Percentiles rank a stretch among this genome's conserved stretches.
These are phyloP conservation scores for Phrynocephalus guinanensis DNA, from an alignment of 2,797 vertebrate genomes.

Conservation along the genomic window DNA sequence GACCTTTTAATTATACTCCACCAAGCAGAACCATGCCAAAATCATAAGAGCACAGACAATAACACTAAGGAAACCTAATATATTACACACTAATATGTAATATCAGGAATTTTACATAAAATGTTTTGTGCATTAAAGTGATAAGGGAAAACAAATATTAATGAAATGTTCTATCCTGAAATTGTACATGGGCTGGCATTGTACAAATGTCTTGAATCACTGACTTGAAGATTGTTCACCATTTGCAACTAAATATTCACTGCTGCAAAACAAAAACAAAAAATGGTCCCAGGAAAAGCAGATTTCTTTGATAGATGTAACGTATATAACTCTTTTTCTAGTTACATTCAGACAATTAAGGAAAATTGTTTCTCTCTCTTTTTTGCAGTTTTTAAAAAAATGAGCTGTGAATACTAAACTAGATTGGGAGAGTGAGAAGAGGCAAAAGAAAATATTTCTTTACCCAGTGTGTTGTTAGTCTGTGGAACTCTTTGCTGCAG, in stretches of 20 bases:
- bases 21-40: not conserved
- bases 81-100: not conserved
- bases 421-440: no score
- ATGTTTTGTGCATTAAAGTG: not conserved
- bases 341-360: not conserved
- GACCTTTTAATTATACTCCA: not conserved
- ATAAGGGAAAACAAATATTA: no score
- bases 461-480: no score
- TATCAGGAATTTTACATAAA: not conserved
- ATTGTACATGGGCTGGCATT: not conserved
- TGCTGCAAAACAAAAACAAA: not conserved
- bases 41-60: not conserved
- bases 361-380: constrained; percentile 15
- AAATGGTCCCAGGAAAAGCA: not conserved
- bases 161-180: not conserved
- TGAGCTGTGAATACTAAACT: not conserved
- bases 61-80: no score
- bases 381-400: constrained; percentile 10
- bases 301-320: not conserved
- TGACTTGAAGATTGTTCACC: no score
- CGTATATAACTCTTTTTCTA: no score
- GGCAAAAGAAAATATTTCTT: no score
- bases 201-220: no score
- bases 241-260: no score
- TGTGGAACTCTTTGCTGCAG: no score